Percentiles rank a stretch among this genome's conserved stretches.
These are phyloP conservation scores for Synanthedon vespiformis DNA, from an alignment of 2,888 invertebrate species.

Conservation along the genomic window DNA sequence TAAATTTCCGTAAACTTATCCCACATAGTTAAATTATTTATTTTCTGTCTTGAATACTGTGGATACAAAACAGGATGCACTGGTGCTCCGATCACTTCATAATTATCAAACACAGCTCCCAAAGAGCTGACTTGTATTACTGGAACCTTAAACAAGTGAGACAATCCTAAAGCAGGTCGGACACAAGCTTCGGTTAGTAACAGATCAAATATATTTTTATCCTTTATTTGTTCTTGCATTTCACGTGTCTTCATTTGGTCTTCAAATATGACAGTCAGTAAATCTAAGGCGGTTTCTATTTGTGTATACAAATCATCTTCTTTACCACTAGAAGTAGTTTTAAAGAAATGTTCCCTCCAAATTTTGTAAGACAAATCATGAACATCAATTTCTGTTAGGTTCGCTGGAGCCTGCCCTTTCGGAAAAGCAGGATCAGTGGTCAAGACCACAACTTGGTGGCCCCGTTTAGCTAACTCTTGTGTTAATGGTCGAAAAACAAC, in stretches of 20 bases:
- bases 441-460: slow-evolving; percentile 41
- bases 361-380: slow-evolving; percentile 20
- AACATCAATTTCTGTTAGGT: slow-evolving; percentile 35
- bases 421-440: slow-evolving; percentile 30
- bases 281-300: neutral
- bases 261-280: slow-evolving; percentile 6
- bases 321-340: neutral
- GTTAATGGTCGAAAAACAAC: slow-evolving; percentile 6
- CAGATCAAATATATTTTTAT: slow-evolving; percentile 21
- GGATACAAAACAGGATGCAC: slow-evolving; percentile 24
- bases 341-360: slow-evolving; percentile 2
- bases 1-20: slow-evolving; percentile 21
- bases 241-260: slow-evolving; percentile 9
- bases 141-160: slow-evolving; percentile 27
- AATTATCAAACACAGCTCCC: slow-evolving; percentile 12
- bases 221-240: slow-evolving; percentile 2
- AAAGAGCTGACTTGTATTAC: slow-evolving; percentile 33
- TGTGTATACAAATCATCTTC: slow-evolving; percentile 1
- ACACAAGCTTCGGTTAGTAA: slow-evolving; percentile 24
- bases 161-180: slow-evolving; percentile 16
- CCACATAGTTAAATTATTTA: slow-evolving; percentile 18
- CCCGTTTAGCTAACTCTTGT: slow-evolving; percentile 31
- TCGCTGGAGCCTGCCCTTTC: slow-evolving; percentile 12
- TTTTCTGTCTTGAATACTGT: slow-evolving; percentile 8
- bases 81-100: slow-evolving; percentile 19